Base-by-base conservation (phyloP, 2,888 invertebrate species). In the Acronicta aceris region DNA sequence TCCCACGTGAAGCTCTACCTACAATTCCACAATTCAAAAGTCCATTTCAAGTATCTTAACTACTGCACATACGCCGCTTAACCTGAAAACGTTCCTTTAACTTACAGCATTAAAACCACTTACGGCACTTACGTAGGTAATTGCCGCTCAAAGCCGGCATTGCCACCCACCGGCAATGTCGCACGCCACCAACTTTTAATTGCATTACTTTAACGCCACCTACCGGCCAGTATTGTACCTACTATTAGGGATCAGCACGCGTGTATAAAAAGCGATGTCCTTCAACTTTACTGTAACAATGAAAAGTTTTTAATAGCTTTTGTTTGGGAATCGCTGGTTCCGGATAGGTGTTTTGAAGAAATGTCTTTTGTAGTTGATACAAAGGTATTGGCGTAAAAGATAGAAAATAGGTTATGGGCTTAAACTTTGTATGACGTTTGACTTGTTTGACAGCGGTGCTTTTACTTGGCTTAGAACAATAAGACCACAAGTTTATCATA, bases 111-210 rank as follows among this genome's bases (percentile, higher is more conserved):
- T 68, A 60, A 71, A 72, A 68, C 65, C 68, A 67, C 63, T 78
- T 72, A 74, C 53, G 49, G 46, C 55, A 30, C 33, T 33, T 33
- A 33, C 12, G 12, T 33, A 55, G 42, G 60, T 72, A 78, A 78
- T 72, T 78, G 69, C 30, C 59, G 59, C 54, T 76, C 72, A 70
- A 76, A 70, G 69, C 62, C 48, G 46, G 43, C 54, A 53, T 45
- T 73, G 73, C 74, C 67, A 67, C 77, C 71, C 72, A 79, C 79
- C 25, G 36, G 43, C 56, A 53, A 50, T 73, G 73, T 77, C 67
- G 71, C 77, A 74, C 72, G 79, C 79, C 15, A 68, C 75, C 55
- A 69, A 79, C 69, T 79, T 79, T 71, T 79, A 80, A 79, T 79
- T 80, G 76, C 76, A 80, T 80, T 78, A 80, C 76, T 74, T 65